Base-by-base conservation (phyloP, 2,113 vertebrate species). In the Tor tambroides region DNA sequence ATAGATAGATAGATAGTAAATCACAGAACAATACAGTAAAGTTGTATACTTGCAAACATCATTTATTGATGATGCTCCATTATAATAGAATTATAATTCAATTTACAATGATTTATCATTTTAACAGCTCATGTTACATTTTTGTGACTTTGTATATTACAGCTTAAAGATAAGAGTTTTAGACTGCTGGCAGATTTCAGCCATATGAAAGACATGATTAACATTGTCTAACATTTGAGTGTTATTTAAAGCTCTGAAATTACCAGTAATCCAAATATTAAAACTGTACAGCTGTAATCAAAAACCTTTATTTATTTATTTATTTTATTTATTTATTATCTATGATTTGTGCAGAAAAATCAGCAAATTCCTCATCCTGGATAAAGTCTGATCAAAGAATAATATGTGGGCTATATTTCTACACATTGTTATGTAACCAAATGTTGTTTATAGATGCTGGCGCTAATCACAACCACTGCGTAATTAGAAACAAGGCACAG, bases 21-120 rank as follows among this genome's bases (percentile, higher is more conserved):
- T n/a, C n/a, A n/a, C n/a, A n/a, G n/a, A n/a, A n/a, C n/a, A n/a
- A n/a, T n/a, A n/a, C n/a, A n/a, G n/a, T n/a, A n/a, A n/a, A n/a
- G n/a, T n/a, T n/a, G n/a, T n/a, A n/a, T 26, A 43, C 35, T 41
- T 19, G 56, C 41, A 15, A 80, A 63, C 35, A 43, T 23, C 1
- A 65, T 81, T 65, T 81, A 81, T 81, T 65, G 11, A 59, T 35
- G 10, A 61, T 32, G 30, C 78, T 80, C 54, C n/a, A 43, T 81
- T 65, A 65, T 28, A 43, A 43, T 65, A 46, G 2, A 75, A 14
- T 46, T 81, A 65, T 43, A 43, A 81, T 81, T 61, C 23, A 26
- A 65, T 81, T 81, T 63, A 43, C 38, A 65, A 65, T 26, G 35
- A 43, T 26, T 80, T 38, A 80, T 80, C 3, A 23, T 80, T 56